A percentile compares a stretch with the other conserved stretches of the same genome.
Conservation (phyloP, 2,113 vertebrate species). For the Bettongia penicillata region DNA sequence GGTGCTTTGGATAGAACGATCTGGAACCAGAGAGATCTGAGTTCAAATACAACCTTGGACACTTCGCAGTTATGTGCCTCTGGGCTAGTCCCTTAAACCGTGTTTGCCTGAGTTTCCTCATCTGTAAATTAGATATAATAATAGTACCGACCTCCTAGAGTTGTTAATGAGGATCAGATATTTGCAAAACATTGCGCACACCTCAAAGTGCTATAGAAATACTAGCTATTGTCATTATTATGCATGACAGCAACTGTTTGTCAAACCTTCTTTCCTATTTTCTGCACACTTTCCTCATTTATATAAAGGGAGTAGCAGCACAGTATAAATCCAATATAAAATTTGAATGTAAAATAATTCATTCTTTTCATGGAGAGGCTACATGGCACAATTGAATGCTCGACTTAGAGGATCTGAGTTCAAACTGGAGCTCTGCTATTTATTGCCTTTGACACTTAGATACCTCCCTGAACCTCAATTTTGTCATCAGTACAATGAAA, state of each 20-base stretch:
- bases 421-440: neutral
- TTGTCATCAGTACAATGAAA: neutral
- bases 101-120: neutral
- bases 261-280: conserved; percentile 36
- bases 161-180: neutral
- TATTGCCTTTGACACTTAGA: neutral
- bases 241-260: conserved; percentile 18
- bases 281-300: conserved; percentile 52
- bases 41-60: neutral
- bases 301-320: conserved; percentile 27
- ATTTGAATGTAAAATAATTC: conserved; percentile 13
- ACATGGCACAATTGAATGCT: neutral
- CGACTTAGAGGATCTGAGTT: neutral
- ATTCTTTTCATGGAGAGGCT: neutral
- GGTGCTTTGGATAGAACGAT: neutral
- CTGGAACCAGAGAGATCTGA: neutral
- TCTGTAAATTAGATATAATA: neutral
- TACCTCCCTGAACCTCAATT: neutral
- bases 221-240: conserved; percentile 31
- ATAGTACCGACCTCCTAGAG: neutral
- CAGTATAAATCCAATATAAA: conserved; percentile 28
- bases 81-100: neutral
- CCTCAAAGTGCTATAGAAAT: neutral
- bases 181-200: neutral
- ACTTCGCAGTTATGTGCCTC: neutral